Base-by-base conservation (phyloP, 2,888 invertebrate genomes). In the Plusia festucae region DNA sequence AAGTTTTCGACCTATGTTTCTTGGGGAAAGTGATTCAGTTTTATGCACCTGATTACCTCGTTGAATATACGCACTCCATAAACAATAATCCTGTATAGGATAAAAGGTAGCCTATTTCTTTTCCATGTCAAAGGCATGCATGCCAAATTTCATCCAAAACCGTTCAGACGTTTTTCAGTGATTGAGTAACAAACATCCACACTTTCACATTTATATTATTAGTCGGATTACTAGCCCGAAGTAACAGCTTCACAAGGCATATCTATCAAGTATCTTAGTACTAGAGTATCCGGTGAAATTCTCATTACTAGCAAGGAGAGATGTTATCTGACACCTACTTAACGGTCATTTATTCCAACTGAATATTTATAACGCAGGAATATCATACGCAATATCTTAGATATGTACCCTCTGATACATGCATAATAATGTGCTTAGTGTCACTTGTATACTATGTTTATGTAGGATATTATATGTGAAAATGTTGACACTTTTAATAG, bases 211-310 rank as follows among this genome's bases (percentile, higher is more conserved):
- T n/a, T n/a, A n/a, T n/a, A n/a, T n/a, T n/a, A n/a, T n/a, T n/a
- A n/a, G n/a, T n/a, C n/a, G n/a, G n/a, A n/a, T n/a, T n/a, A n/a
- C n/a, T n/a, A 20, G 46, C 9, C 2, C 46, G 11, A 49, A 18
- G 46, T 18, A 18, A 49, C 18, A 18, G 46, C 46, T 49, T 18
- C 20, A 49, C 13, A 46, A 4, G 9, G 11, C 32, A 56, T 24
- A 30, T 56, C 22, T 53, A 16, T 20, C 54, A 20, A 46, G 9
- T 53, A 15, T 24, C 46, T n/a, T 20, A 56, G 9, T 7, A 9
- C 30, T 30, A 3, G 4, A n/a, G 40, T 68, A 9, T 68, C 69
- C 15, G 30, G 11, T 57, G 18, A 24, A 54, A 34, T 74, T 69
- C 54, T 46, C 30, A 32, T 52, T 46, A 32, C 27, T 13, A 0